Conservation (phyloP, 2,113 vertebrate genomes). For the Ranitomeya variabilis region DNA sequence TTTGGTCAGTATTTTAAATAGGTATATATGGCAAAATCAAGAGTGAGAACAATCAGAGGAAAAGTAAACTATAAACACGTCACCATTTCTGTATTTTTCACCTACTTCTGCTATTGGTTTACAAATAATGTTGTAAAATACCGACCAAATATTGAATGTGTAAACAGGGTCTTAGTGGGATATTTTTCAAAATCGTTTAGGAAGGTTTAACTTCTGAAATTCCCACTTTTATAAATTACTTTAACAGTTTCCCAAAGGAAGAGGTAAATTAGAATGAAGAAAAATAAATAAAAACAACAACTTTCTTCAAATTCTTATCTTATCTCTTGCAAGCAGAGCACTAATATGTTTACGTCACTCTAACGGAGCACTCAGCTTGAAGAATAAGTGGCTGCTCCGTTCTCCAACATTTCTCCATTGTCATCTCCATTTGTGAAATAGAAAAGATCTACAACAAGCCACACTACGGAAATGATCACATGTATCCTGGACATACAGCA, state of each 20-base stretch:
- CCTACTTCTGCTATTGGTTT: no score
- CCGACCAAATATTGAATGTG: no score
- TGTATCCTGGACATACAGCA: constrained; percentile 20
- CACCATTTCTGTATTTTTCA: no score
- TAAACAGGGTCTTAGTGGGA: neutral
- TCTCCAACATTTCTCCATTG: neutral
- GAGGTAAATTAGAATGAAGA: neutral
- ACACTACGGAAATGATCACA: constrained; percentile 29
- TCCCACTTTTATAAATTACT: neutral
- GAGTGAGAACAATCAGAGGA: no score
- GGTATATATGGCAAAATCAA: no score
- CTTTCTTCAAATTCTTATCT: neutral
- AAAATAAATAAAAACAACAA: neutral
- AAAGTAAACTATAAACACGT: no score
- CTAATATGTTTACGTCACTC: neutral
- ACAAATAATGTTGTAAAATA: no score
- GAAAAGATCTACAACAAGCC: neutral
- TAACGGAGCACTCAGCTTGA: neutral
- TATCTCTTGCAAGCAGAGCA: neutral
- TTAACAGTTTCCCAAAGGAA: neutral
- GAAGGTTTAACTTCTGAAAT: neutral
- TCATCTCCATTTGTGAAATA: neutral
- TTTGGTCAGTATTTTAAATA: no score
- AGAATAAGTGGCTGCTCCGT: neutral
- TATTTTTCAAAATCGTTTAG: neutral